phyloP scores from a whole-genome alignment of 1,140 invertebrate genomes.

The Musca domestica region DNA sequence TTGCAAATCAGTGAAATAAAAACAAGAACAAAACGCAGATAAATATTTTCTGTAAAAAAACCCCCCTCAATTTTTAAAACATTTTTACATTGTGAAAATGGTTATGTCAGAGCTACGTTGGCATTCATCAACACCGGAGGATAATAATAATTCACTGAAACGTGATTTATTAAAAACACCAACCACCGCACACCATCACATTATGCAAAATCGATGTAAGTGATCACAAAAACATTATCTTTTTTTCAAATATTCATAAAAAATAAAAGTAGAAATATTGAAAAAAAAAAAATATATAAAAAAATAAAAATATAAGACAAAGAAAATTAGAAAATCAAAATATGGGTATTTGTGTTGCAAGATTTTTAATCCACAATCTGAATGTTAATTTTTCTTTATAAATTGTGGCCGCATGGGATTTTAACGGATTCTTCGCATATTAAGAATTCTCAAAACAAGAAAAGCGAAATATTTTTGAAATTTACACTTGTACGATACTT shows the following conservation, averaged over 20 bases:
- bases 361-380: too few relatives aligned
- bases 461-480: too few relatives aligned
- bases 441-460: too few relatives aligned
- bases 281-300: neutral
- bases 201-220: conserved; percentile 54
- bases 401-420: too few relatives aligned
- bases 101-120: conserved; percentile 54
- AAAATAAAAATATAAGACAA: neutral
- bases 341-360: too few relatives aligned
- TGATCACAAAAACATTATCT: conserved; percentile 17
- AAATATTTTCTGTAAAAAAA: conserved; percentile 14
- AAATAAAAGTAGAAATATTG: neutral
- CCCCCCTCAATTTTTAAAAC: neutral
- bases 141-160: conserved; percentile 49
- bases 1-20: neutral
- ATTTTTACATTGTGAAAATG: conserved; percentile 43
- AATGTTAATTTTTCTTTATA: too few relatives aligned
- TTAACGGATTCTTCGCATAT: too few relatives aligned
- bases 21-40: neutral
- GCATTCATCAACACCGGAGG: conserved; percentile 49
- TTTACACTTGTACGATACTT: too few relatives aligned
- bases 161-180: conserved; percentile 49
- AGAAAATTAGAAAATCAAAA: neutral
- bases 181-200: conserved; percentile 39
- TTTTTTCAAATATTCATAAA: neutral